phyloP scores from a whole-genome alignment of 2,113 vertebrate species.

The Sinocyclocheilus grahami region DNA sequence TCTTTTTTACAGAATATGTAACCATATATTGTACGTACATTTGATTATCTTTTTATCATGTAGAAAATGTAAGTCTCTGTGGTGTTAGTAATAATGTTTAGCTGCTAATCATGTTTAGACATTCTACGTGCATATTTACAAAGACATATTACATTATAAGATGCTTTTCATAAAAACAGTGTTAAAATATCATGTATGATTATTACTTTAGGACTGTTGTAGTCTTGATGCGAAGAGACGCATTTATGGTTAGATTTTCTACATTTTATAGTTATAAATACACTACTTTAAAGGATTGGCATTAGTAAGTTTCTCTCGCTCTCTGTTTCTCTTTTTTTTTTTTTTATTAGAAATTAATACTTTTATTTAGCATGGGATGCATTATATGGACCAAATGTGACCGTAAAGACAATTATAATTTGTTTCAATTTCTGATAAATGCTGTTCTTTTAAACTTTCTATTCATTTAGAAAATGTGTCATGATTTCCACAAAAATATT shows the following conservation, averaged over 20 bases:
- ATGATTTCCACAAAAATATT: background rate
- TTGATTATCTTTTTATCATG: background rate
- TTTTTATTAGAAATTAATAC: background rate
- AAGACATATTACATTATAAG: background rate
- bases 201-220: background rate
- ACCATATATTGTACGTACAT: background rate
- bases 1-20: background rate
- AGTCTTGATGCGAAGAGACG: background rate
- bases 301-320: too few species aligned
- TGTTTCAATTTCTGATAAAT: background rate
- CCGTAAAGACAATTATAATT: background rate
- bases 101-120: background rate
- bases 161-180: background rate
- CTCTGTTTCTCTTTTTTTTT: too few species aligned
- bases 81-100: background rate
- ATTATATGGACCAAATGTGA: background rate
- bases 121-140: background rate
- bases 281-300: too few species aligned
- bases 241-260: background rate
- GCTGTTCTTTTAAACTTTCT: background rate
- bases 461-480: background rate
- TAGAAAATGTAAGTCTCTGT: background rate
- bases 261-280: background rate
- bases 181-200: constrained; percentile 5
- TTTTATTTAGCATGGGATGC: background rate